Base-by-base conservation (phyloP, 2,113 vertebrate genomes). In the Apodemus sylvaticus region DNA sequence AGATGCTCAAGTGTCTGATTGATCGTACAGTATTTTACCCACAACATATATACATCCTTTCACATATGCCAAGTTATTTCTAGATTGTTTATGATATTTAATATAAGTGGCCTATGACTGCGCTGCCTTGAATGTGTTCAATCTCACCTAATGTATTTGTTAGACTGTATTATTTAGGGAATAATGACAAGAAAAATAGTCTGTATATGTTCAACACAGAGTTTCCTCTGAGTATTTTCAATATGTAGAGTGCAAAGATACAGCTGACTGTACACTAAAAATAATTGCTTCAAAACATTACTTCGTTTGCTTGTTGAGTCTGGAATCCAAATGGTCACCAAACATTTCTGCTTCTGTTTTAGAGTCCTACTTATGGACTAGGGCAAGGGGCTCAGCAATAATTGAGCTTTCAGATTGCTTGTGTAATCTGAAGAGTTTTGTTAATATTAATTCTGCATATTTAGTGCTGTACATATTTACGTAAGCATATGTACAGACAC, bases 401-500 rank as follows among this genome's bases (percentile, higher is more conserved):
- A 93, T 89, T 79, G 73, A 83, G 14, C 39, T 90, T 89, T 94
- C 24, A 86, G 55, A 39, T 96, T 93, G 20, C 62, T 73, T 86
- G 53, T 4, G 60, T 86, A 48, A 48, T 48, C 45, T 48, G 7
- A 13, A 73, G 73, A 86, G 26, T 62, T 95, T 83, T 76, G 14
- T 91, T 95, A 68, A 48, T 89, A 82, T 71, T 83, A 82, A 83
- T 93, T 96, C 42, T 83, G 8, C 68, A 78, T 45, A 89, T 86
- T 66, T 86, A 86, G 29, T 86, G 29, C 7, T 45, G 16, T 48
- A 42, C 2, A 68, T 13, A 66, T 91, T 95, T 96, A 93, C 94
- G 34, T 92, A 71, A 89, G 14, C 36, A 55, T 88, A 70, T 77
- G 71, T 90, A 76, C 48, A 92, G 83, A 70, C 12, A 58, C 93